A percentile compares a stretch with the other conserved stretches of the same genome.
phyloP scores from a whole-genome alignment of 2,888 invertebrate genomes.

The Noctua pronuba region DNA sequence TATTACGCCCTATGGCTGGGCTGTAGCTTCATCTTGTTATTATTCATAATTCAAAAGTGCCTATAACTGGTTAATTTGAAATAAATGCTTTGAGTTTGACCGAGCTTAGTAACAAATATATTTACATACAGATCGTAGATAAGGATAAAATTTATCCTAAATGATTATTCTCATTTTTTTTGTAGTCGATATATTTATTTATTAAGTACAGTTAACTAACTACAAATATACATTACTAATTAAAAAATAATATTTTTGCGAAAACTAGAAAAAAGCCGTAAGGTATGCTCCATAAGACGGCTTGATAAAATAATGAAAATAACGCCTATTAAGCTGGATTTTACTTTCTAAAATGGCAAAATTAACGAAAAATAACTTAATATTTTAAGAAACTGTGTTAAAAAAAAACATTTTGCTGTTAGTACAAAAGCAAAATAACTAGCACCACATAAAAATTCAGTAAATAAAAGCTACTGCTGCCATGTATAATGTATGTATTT shows the following conservation, averaged over 20 bases:
- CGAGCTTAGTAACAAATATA: neutral
- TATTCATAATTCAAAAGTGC: neutral
- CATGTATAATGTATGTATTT: constrained; percentile 49
- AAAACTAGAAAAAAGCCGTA: neutral
- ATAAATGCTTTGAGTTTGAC: neutral
- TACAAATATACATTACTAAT: too few species aligned
- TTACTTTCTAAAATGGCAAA: neutral
- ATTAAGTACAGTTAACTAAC: too few species aligned
- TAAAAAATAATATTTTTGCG: neutral
- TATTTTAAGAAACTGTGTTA: too few species aligned
- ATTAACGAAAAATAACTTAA: neutral
- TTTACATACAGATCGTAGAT: neutral
- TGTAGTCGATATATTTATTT: too few species aligned
- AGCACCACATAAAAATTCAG: neutral
- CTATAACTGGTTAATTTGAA: neutral
- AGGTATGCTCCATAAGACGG: neutral
- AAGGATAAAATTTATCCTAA: neutral
- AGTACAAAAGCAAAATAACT: neutral
- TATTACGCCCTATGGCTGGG: neutral
- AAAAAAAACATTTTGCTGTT: neutral
- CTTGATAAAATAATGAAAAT: neutral
- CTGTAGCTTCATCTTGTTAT: neutral
- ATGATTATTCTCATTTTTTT: too few species aligned
- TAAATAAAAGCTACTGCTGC: constrained; percentile 28
- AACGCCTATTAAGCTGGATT: neutral